phyloP scores from a whole-genome alignment of 2,888 invertebrate species.

The Phalera bucephala region DNA sequence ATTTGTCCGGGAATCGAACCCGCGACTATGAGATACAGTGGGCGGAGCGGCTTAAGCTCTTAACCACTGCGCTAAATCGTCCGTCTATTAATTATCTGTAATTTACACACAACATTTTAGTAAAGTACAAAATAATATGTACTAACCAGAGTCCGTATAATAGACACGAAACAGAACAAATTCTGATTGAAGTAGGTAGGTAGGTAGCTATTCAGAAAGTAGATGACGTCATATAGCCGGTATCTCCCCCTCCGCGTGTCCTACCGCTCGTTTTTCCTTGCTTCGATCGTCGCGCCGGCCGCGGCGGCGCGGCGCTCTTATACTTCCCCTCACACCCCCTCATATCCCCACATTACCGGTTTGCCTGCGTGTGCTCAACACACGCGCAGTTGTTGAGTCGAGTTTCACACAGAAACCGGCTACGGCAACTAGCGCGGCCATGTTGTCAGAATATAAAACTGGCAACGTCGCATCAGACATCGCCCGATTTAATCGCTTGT shows the following conservation, averaged over 20 bases:
- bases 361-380: constrained; percentile 39
- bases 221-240: constrained; percentile 74
- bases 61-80: no score
- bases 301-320: constrained; percentile 28
- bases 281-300: constrained; percentile 20
- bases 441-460: constrained; percentile 76
- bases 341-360: constrained; percentile 2
- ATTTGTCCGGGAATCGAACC: no score
- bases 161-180: constrained; percentile 7
- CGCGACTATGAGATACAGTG: no score
- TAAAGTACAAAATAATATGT: background rate
- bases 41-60: no score
- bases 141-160: constrained; percentile 1
- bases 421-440: constrained; percentile 73
- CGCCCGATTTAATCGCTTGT: constrained; percentile 77
- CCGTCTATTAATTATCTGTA: no score
- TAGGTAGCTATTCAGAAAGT: constrained; percentile 70
- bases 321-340: constrained; percentile 23
- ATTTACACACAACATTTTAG: no score
- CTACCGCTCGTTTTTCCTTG: constrained; percentile 28
- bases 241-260: constrained; percentile 51
- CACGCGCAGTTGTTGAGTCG: constrained; percentile 70
- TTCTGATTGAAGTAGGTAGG: no score
- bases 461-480: constrained; percentile 82
- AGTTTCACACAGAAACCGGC: constrained; percentile 82